phyloP scores from a whole-genome alignment of 2,113 vertebrate genomes.

The Sialia sialis region DNA sequence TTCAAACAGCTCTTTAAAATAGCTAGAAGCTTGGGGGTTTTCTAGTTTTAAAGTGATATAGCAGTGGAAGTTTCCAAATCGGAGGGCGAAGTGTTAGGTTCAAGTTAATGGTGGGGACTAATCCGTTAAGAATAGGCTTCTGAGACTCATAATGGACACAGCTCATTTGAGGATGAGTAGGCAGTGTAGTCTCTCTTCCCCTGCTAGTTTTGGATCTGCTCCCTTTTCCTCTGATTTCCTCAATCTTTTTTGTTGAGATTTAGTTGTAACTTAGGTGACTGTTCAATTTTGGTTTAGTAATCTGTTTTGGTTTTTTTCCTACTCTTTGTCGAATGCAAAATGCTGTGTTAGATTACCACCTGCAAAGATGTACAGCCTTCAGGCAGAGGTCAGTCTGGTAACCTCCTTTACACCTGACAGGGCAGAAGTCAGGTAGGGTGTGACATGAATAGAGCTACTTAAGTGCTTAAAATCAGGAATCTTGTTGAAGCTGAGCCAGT shows the following conservation, averaged over 20 bases:
- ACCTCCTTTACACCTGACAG: neutral
- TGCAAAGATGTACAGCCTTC: neutral
- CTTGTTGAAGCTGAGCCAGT: slow-evolving; percentile 22
- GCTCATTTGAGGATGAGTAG: neutral
- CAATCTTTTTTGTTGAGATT: neutral
- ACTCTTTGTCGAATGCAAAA: accelerated
- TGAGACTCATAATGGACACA: neutral
- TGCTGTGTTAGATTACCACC: neutral
- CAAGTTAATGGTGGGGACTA: neutral
- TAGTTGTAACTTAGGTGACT: neutral
- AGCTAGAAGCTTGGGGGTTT: neutral
- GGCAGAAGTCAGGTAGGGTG: neutral
- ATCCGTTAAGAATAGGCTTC: neutral
- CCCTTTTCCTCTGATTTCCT: neutral
- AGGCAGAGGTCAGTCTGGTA: neutral
- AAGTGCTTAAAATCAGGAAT: slow-evolving; percentile 36
- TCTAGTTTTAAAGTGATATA: neutral
- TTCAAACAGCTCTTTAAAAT: neutral
- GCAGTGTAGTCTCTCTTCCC: neutral
- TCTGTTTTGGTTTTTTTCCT: accelerated
- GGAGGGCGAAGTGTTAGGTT: neutral
- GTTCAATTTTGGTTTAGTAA: neutral
- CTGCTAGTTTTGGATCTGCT: neutral
- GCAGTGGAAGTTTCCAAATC: neutral
- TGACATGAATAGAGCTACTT: slow-evolving; percentile 4